Base-by-base conservation (phyloP, 2,888 invertebrate species). In the Ariolimax columbianus region DNA sequence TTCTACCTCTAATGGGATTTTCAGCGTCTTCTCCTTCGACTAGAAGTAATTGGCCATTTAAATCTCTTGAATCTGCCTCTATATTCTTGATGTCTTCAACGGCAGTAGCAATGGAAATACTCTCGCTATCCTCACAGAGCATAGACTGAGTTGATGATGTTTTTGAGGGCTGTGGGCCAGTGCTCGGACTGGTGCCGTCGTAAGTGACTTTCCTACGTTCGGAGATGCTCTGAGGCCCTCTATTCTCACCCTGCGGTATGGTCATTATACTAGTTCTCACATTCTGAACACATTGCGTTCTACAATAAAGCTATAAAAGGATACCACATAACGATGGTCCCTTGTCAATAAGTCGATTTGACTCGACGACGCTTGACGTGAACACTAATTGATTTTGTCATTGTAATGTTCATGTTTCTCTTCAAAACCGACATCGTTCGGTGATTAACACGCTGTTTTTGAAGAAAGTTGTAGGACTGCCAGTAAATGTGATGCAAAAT, bases 201-300 rank as follows among this genome's bases (percentile, higher is more conserved):
- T 80, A 82, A 26, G 77, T 83, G 36, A 87, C 77, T 55, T 87
- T 85, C 36, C 85, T 83, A 59, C 83, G 85, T 30, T 85, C 84
- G 43, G 79, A 73, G 79, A 84, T 70, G 79, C 84, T 84, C 79
- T 78, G 73, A 43, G 84, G 47, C 72, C 84, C 84, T 79, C 84
- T 84, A 66, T 70, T 84, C 17, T 84, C 84, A 11, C 79, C 84
- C 84, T 84, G 84, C 2, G 84, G 84, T 11, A 84, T 79, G 79
- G 84, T 84, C 84, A 84, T 84, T 79, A 79, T 84, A 79, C 63
- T 70, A 68, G 70, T 26, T 66, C 66, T 59, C 43, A 77, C 75
- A 75, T 66, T 30, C 66, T 66, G 47, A 33, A n/a, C 66, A 36
- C 51, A 30, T 75, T 2, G 23, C 23, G 14, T 51, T 47, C 1